These are phyloP conservation scores for Paramuricea clavata DNA, from an alignment of 92 coral and sea anemone genomes.

Conservation along the genomic window DNA sequence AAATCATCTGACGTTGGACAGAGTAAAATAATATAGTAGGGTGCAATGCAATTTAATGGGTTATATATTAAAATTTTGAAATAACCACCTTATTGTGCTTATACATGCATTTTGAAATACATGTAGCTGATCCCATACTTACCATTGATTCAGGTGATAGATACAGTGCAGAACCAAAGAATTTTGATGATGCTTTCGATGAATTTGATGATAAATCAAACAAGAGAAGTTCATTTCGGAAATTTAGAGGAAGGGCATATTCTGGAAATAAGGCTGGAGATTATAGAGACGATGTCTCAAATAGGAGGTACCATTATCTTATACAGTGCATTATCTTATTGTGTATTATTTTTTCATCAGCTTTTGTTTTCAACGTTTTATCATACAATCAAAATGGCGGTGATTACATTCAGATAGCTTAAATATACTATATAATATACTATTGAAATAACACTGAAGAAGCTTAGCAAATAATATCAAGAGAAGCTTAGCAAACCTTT, in stretches of 20 bases:
- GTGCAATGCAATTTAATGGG: no score
- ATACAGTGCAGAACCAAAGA: slow-evolving; percentile 75
- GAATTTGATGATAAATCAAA: slow-evolving; percentile 90
- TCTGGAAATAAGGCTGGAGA: slow-evolving; percentile 78
- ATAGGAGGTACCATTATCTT: not conserved
- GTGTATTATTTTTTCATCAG: not conserved
- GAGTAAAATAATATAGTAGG: no score
- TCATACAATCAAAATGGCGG: not conserved
- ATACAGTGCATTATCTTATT: not conserved
- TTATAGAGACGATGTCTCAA: slow-evolving; percentile 72
- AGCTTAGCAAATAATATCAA: no score
- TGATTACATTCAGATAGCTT: not conserved
- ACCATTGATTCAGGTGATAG: slow-evolving; percentile 77
- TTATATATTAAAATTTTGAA: no score
- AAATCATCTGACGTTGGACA: no score
- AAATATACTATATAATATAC: no score
- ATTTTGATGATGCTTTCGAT: slow-evolving; percentile 85
- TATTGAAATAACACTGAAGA: no score
- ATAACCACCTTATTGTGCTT: no score
- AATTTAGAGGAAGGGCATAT: slow-evolving; percentile 88
- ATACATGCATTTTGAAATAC: not conserved
- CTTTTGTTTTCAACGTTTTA: not conserved
- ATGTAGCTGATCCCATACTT: not conserved
- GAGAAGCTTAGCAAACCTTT: no score
- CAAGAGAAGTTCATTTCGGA: slow-evolving; percentile 80